Percentiles rank a stretch among this genome's conserved stretches.
These are phyloP conservation scores for Typhlichthys subterraneus DNA, from an alignment of 2,797 vertebrate species.

Conservation along the genomic window DNA sequence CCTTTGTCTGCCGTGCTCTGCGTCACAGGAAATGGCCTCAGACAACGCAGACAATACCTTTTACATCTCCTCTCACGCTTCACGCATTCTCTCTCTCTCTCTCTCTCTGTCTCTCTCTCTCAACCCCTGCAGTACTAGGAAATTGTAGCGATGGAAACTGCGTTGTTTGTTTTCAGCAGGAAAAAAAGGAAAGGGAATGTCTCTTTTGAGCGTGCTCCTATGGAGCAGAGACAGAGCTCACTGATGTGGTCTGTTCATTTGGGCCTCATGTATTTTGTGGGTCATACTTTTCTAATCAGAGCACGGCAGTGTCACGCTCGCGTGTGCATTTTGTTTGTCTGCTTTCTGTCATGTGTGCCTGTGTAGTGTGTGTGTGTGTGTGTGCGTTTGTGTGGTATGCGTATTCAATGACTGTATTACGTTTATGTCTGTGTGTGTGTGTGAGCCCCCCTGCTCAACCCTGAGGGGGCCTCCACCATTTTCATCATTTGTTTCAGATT, in stretches of 20 bases:
- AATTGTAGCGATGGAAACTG: no score
- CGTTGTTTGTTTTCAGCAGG: no score
- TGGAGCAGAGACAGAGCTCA: conserved; percentile 56
- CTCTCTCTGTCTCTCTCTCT: conserved; percentile 5
- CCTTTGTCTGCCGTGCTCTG: conserved; percentile 39
- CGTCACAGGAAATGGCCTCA: conserved; percentile 40
- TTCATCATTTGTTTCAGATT: conserved; percentile 69
- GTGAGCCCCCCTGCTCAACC: conserved; percentile 33
- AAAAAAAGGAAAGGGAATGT: not conserved
- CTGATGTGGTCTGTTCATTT: conserved; percentile 66
- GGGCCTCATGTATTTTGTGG: conserved; percentile 57
- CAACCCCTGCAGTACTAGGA: not conserved
- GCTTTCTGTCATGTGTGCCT: conserved; percentile 33
- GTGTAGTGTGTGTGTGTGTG: conserved; percentile 33
- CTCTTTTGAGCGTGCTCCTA: conserved; percentile 8
- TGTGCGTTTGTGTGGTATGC: conserved; percentile 10
- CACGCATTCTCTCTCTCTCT: not conserved
- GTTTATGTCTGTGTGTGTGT: conserved; percentile 8
- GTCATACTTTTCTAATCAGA: conserved; percentile 72
- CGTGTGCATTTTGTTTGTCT: conserved; percentile 39
- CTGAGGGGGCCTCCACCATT: conserved; percentile 61
- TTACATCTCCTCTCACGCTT: conserved; percentile 13
- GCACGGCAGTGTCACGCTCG: conserved; percentile 57
- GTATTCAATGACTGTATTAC: not conserved
- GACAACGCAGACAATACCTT: conserved; percentile 30